These are phyloP conservation scores for Pollachius pollachius DNA, from an alignment of 2,113 vertebrate species.

Conservation along the genomic window DNA sequence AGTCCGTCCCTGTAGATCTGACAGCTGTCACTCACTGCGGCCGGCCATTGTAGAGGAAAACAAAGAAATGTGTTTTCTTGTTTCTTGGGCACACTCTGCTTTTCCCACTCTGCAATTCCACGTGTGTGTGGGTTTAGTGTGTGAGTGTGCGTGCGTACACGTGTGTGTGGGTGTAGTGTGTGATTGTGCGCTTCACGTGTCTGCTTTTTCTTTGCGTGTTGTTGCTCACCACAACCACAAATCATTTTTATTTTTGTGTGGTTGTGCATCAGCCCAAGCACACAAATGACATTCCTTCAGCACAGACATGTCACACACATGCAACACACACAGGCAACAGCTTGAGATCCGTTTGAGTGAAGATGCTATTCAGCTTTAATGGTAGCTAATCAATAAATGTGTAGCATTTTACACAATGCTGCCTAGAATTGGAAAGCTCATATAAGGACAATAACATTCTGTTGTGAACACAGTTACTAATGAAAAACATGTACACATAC, in stretches of 20 bases:
- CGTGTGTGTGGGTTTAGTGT: conserved; percentile 7
- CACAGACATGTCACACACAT: neutral
- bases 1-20: neutral
- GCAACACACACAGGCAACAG: no score
- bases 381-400: no score
- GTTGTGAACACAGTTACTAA: no score
- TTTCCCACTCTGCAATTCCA: neutral
- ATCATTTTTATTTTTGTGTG: neutral
- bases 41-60: no score
- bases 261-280: neutral
- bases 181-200: neutral
- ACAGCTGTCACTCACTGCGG: no score
- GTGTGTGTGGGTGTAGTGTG: neutral
- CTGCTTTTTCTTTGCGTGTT: no score
- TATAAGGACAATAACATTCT: no score
- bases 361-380: no score
- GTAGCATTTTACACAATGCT: no score
- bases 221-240: neutral
- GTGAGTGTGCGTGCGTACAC: neutral
- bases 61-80: conserved; percentile 11
- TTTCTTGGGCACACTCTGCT: conserved; percentile 14
- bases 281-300: neutral
- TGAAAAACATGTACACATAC: no score
- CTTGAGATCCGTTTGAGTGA: no score
- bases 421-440: no score